A percentile compares a stretch with the other conserved stretches of the same genome.
These are phyloP conservation scores for Falcunculus frontatus DNA, from an alignment of 2,113 vertebrate genomes.

Conservation along the genomic window DNA sequence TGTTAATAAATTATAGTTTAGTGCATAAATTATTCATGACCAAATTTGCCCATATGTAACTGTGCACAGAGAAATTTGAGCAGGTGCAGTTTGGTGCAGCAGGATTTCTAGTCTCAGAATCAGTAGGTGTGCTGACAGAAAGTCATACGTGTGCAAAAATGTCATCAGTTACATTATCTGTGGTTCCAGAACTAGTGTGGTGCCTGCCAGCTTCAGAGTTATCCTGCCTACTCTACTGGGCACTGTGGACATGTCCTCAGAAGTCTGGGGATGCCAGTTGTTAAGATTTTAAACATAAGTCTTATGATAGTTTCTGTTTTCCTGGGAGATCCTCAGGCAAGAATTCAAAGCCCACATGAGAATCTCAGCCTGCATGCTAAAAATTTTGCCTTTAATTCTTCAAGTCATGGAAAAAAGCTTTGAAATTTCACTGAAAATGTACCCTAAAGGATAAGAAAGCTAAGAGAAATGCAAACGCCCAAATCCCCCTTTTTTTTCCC, in stretches of 20 bases:
- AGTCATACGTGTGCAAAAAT: conserved; percentile 7
- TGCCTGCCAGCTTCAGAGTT: neutral
- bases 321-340: neutral
- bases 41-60: neutral
- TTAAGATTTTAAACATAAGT: neutral
- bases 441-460: neutral
- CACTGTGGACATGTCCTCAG: neutral
- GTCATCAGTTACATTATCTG: neutral
- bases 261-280: neutral
- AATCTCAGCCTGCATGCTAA: neutral
- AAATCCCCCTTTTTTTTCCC: fast-evolving
- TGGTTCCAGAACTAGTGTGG: neutral
- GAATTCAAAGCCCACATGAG: neutral
- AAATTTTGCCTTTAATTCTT: neutral
- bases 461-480: neutral
- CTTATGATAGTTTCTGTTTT: neutral
- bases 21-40: neutral
- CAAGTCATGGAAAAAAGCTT: neutral
- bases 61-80: neutral
- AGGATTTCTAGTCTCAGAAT: neutral
- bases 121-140: neutral
- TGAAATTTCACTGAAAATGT: neutral
- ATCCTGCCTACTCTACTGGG: neutral
- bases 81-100: neutral
- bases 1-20: neutral